Percentiles rank a stretch among this genome's conserved stretches.
Evolutionary conservation across 2,113 vertebrate genomes (phyloP).

Genomic region (Apistogramma diplotaenia): DNA sequence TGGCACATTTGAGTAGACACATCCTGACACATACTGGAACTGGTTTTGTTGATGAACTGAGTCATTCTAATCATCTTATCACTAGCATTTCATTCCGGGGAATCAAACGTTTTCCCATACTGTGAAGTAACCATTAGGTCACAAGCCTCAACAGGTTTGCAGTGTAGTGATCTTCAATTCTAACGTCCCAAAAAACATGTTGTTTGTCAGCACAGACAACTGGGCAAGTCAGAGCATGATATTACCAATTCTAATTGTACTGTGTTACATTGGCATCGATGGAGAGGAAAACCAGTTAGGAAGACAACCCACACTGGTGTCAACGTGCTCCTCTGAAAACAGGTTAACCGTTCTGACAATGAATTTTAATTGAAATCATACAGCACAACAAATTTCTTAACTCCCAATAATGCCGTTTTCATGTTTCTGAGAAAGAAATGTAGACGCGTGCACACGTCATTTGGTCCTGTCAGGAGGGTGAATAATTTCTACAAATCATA

Average conservation of each 20-base stretch:
- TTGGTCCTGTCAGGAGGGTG: constrained; percentile 56
- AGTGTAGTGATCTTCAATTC: not conserved
- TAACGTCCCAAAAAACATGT: not conserved
- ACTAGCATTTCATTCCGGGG: not conserved
- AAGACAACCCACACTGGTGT: not conserved
- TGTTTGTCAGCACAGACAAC: not conserved
- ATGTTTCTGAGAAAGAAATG: constrained; percentile 14
- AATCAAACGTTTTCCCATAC: not conserved
- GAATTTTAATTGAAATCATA: not conserved
- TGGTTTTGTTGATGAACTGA: not conserved
- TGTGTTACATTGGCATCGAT: not conserved
- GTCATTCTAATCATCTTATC: not conserved
- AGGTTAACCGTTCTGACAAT: not conserved
- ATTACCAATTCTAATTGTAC: not conserved
- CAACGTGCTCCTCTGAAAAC: not conserved
- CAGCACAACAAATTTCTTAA: not conserved
- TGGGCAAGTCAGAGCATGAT: not conserved
- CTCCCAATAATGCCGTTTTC: not conserved
- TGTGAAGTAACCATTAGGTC: not conserved
- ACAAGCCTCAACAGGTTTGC: not conserved
- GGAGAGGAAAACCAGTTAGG: not conserved
- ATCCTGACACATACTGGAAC: not conserved
- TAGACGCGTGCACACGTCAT: constrained; percentile 17
- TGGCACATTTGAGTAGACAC: not conserved
- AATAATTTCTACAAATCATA: constrained; percentile 64